A percentile compares a stretch with the other conserved stretches of the same genome.
Evolutionary conservation across 2,888 invertebrate genomes (phyloP).

Genomic region (Leistus spinibarbis): DNA sequence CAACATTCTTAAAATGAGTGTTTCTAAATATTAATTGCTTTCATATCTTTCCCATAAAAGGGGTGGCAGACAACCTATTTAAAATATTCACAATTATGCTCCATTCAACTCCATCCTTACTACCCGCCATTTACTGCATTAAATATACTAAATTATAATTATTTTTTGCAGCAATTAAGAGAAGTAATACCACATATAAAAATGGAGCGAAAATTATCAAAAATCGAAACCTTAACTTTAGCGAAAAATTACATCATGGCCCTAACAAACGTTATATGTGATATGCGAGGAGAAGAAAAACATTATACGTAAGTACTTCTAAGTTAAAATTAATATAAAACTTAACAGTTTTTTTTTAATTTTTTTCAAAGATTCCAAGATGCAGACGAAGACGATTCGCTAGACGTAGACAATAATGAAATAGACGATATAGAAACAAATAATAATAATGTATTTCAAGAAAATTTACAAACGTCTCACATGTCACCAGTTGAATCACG

Average conservation of each 20-base stretch:
- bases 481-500: conserved; percentile 15
- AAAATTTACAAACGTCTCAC: conserved; percentile 58
- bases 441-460: conserved; percentile 63
- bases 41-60: too few species aligned
- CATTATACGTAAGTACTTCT: conserved; percentile 65
- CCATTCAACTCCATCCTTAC: too few species aligned
- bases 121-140: neutral
- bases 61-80: too few species aligned
- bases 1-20: too few species aligned
- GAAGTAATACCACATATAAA: conserved; percentile 81
- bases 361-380: conserved; percentile 56
- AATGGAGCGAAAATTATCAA: conserved; percentile 76
- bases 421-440: conserved; percentile 55
- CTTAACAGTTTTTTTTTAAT: conserved; percentile 17
- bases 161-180: conserved; percentile 66
- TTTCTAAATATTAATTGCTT: too few species aligned
- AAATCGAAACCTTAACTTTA: conserved; percentile 79
- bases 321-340: neutral
- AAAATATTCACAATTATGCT: too few species aligned
- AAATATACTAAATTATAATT: conserved; percentile 28
- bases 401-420: conserved; percentile 47
- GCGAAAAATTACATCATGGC: conserved; percentile 86
- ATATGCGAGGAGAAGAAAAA: conserved; percentile 73
- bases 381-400: conserved; percentile 52
- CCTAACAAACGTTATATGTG: conserved; percentile 78